These are phyloP conservation scores for Aplochiton taeniatus DNA, from an alignment of 2,797 vertebrate species.

Conservation along the genomic window DNA sequence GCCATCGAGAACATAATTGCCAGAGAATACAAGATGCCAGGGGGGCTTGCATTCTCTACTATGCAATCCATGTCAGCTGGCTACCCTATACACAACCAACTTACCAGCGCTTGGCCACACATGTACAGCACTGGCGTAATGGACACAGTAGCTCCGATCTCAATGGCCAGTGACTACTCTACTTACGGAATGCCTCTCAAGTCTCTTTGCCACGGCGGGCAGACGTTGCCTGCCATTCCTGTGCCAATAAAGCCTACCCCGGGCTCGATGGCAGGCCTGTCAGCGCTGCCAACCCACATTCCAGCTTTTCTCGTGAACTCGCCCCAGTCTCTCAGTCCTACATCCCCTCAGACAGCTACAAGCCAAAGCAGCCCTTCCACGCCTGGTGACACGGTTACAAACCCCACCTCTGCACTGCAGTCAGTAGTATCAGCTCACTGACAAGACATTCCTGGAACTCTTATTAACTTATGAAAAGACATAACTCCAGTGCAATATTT, in stretches of 20 bases:
- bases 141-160: conserved; percentile 85
- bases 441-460: conserved; percentile 50
- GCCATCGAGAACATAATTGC: conserved; percentile 97
- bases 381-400: conserved; percentile 85
- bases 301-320: conserved; percentile 90
- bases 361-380: conserved; percentile 91
- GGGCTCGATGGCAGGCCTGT: conserved; percentile 78
- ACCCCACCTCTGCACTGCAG: conserved; percentile 80
- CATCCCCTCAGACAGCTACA: conserved; percentile 88
- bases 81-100: conserved; percentile 88
- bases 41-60: conserved; percentile 86
- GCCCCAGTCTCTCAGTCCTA: conserved; percentile 89
- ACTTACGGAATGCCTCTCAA: conserved; percentile 91
- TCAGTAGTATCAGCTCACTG: conserved; percentile 90
- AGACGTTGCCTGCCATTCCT: conserved; percentile 91
- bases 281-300: conserved; percentile 83
- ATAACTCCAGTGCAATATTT: conserved; percentile 37
- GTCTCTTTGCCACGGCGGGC: conserved; percentile 88
- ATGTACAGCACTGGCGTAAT: conserved; percentile 88
- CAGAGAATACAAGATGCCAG: conserved; percentile 93
- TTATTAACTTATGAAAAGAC: conserved; percentile 17
- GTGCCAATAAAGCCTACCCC: conserved; percentile 92
- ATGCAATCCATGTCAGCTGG: conserved; percentile 84
- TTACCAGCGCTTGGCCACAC: conserved; percentile 89
- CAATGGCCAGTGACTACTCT: conserved; percentile 86